A percentile compares a stretch with the other conserved stretches of the same genome.
These are phyloP conservation scores for Fistularia tabacaria DNA, from an alignment of 2,797 vertebrate species.

Conservation along the genomic window DNA sequence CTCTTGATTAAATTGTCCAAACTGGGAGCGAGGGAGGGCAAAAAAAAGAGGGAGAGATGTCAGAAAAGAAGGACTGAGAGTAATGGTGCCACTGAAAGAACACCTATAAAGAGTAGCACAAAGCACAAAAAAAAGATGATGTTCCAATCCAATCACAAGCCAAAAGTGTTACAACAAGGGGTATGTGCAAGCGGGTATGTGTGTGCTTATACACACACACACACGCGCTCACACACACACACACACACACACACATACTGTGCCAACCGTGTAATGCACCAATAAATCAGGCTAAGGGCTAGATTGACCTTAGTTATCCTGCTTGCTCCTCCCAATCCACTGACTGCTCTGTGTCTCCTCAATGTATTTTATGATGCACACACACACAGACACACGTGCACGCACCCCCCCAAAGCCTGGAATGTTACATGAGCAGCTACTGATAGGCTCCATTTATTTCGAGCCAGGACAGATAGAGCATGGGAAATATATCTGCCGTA, in stretches of 20 bases:
- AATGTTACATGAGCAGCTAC: neutral
- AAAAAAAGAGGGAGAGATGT: constrained; percentile 4
- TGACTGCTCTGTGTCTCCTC: constrained; percentile 33
- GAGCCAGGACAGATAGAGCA: constrained; percentile 7
- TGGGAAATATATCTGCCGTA: constrained; percentile 10
- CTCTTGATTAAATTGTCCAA: constrained; percentile 69
- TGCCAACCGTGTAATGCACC: constrained; percentile 51
- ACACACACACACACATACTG: constrained; percentile 4
- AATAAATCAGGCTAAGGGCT: constrained; percentile 62
- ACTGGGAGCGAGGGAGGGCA: constrained; percentile 16
- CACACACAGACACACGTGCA: constrained; percentile 4
- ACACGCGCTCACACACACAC: too few relatives aligned
- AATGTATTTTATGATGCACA: constrained; percentile 45
- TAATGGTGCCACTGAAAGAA: constrained; percentile 57
- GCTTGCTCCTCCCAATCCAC: constrained; percentile 23
- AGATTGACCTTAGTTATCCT: constrained; percentile 54
- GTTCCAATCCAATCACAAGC: constrained; percentile 29
- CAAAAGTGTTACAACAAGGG: constrained; percentile 12
- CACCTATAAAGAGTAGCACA: constrained; percentile 63
- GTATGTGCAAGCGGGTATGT: constrained; percentile 5
- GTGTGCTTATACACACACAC: neutral
- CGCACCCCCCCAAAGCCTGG: neutral
- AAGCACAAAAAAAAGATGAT: constrained; percentile 22
- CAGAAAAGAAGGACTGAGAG: constrained; percentile 50
- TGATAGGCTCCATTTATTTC: constrained; percentile 48